Conservation (phyloP, 2,888 invertebrate genomes). For the Pristionchus mayeri region DNA sequence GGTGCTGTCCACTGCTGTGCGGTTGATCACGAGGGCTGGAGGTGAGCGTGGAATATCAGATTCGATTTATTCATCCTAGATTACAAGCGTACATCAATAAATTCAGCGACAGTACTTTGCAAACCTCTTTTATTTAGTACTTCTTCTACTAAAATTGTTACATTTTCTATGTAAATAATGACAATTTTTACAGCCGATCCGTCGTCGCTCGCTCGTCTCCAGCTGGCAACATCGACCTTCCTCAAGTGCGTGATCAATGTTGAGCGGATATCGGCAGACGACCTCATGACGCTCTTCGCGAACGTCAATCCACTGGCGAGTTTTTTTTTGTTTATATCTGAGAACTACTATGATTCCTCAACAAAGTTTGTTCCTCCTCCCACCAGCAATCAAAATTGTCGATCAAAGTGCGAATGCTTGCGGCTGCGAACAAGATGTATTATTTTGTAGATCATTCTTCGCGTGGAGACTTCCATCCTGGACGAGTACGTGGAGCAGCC, state of each 20-base stretch:
- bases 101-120: neutral
- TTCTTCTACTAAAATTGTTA: too few species aligned
- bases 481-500: conserved; percentile 32
- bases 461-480: conserved; percentile 24
- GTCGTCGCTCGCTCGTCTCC: neutral
- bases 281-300: conserved; percentile 11
- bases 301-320: conserved; percentile 18
- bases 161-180: too few species aligned
- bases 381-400: too few species aligned
- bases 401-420: too few species aligned
- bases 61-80: too few species aligned
- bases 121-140: neutral
- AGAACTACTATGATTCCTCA: too few species aligned
- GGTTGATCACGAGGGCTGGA: conserved; percentile 21
- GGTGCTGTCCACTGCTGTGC: neutral
- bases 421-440: too few species aligned
- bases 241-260: conserved; percentile 31
- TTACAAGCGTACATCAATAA: neutral
- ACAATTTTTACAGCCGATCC: conserved; percentile 1
- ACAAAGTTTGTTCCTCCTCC: too few species aligned
- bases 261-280: neutral
- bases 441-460: neutral
- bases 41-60: neutral
- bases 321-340: too few species aligned
- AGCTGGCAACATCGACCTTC: neutral